These are phyloP conservation scores for Thamnophis sirtalis DNA, from an alignment of 2,113 vertebrate species.

Conservation along the genomic window DNA sequence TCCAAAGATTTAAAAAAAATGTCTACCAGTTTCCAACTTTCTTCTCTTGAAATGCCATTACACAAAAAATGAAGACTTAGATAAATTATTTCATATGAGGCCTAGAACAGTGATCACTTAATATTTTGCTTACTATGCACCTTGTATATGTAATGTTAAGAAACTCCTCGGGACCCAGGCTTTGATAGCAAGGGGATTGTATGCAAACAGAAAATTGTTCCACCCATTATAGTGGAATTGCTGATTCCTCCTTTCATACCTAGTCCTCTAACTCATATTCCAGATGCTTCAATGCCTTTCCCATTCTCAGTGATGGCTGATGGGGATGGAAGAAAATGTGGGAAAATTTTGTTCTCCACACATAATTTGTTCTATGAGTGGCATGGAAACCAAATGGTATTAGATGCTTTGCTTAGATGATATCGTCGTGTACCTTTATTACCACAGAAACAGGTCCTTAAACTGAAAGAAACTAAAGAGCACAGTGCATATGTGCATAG, in stretches of 20 bases:
- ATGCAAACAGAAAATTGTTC: not conserved
- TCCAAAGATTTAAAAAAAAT: constrained; percentile 43
- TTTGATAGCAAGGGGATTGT: not conserved
- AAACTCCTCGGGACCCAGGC: constrained; percentile 48
- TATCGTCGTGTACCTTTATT: constrained; percentile 49
- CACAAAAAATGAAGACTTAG: constrained; percentile 54
- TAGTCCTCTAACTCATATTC: not conserved
- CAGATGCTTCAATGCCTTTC: not conserved
- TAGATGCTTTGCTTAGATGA: constrained; percentile 51
- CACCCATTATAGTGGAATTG: not conserved
- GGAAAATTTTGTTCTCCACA: not conserved
- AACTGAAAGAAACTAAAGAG: constrained; percentile 20
- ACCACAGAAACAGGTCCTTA: constrained; percentile 41
- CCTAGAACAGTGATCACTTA: constrained; percentile 46
- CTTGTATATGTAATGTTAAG: constrained; percentile 41
- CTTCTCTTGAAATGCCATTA: constrained; percentile 13
- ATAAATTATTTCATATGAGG: not conserved
- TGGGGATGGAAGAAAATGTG: not conserved
- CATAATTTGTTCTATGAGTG: not conserved
- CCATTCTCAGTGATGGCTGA: not conserved
- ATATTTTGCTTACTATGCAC: constrained; percentile 53
- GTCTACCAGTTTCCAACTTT: constrained; percentile 30
- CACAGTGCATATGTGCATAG: not conserved
- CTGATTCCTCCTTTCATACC: not conserved
- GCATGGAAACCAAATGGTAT: not conserved